These are phyloP conservation scores for Gryllus bimaculatus DNA, from an alignment of 1,140 invertebrate genomes.

Conservation along the genomic window DNA sequence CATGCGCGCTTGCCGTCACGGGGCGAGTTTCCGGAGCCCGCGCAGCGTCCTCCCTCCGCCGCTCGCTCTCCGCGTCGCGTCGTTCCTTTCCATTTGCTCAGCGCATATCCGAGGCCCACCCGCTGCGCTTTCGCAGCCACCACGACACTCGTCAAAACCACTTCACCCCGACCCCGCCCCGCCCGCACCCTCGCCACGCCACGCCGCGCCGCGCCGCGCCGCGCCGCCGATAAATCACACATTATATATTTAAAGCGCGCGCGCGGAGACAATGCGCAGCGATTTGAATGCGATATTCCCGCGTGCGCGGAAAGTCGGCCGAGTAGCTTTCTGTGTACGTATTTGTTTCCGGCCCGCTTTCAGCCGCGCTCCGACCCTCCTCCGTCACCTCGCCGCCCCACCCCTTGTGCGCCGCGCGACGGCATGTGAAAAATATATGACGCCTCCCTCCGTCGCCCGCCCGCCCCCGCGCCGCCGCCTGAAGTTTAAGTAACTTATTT, in stretches of 20 bases:
- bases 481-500: slow-evolving; percentile 23
- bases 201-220: too few species aligned
- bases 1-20: too few species aligned
- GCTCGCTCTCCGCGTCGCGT: too few species aligned
- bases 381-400: neutral
- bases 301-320: neutral
- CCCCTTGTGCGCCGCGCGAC: neutral
- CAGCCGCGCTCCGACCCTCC: neutral
- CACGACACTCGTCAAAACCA: too few species aligned
- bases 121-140: too few species aligned
- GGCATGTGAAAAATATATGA: slow-evolving; percentile 21
- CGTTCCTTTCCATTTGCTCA: too few species aligned
- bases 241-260: slow-evolving; percentile 5
- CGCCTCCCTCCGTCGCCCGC: neutral
- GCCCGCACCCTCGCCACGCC: too few species aligned
- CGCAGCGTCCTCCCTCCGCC: too few species aligned
- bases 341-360: slow-evolving; percentile 28
- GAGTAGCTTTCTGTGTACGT: slow-evolving; percentile 34
- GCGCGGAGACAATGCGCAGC: neutral
- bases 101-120: too few species aligned
- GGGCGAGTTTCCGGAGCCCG: too few species aligned
- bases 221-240: neutral
- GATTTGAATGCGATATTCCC: neutral
- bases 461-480: slow-evolving; percentile 12
- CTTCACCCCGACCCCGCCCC: too few species aligned